Conservation (phyloP, 1,140 invertebrate species). For the Sweltsa coloradensis region DNA sequence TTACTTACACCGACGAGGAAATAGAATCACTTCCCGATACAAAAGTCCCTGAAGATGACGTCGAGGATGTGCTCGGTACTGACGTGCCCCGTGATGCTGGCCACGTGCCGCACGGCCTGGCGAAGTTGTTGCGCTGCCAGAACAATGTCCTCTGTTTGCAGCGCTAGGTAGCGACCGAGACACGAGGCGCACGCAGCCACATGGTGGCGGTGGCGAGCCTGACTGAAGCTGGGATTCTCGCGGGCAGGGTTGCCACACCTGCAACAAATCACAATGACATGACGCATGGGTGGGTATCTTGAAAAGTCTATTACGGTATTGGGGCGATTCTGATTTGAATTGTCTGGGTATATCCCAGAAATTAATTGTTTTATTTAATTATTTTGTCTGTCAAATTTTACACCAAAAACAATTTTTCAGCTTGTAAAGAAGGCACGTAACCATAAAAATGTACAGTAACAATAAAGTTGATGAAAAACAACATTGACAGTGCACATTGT, state of each 20-base stretch:
- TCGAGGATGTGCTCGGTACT: constrained; percentile 67
- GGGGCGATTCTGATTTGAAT: background rate
- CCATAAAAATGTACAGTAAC: constrained; percentile 4
- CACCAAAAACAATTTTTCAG: background rate
- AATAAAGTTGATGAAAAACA: constrained; percentile 7
- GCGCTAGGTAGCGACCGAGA: constrained; percentile 37
- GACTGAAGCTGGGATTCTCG: constrained; percentile 50
- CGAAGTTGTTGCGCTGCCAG: constrained; percentile 56
- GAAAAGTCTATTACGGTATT: background rate
- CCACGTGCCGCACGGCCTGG: constrained; percentile 48
- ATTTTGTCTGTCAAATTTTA: background rate
- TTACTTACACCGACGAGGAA: too few relatives aligned
- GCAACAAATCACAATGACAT: constrained; percentile 20
- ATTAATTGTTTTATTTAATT: background rate
- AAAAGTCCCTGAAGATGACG: constrained; percentile 76
- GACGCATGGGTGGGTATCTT: background rate
- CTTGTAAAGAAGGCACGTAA: constrained; percentile 4
- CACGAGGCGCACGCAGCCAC: constrained; percentile 37
- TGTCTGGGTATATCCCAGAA: background rate
- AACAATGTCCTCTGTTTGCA: constrained; percentile 38
- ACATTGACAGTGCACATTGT: too few relatives aligned
- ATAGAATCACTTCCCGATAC: constrained; percentile 83
- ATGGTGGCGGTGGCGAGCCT: constrained; percentile 47
- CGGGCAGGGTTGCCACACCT: constrained; percentile 48
- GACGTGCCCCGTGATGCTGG: constrained; percentile 63